These are phyloP conservation scores for Drosophila histrio DNA, from an alignment of 2,888 invertebrate species.

Conservation along the genomic window DNA sequence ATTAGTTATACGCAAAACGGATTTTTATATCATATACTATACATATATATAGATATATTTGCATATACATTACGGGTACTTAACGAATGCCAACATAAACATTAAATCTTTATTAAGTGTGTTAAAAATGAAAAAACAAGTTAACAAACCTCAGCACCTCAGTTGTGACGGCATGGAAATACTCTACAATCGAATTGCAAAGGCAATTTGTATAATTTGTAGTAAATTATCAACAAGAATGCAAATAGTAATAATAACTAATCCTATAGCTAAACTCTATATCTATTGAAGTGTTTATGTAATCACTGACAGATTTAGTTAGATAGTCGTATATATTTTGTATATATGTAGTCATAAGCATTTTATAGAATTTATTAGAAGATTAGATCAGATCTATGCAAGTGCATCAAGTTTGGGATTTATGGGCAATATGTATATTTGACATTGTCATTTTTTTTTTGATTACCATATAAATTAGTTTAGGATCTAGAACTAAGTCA, in stretches of 20 bases:
- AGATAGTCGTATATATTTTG: too few species aligned
- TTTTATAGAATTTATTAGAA: too few species aligned
- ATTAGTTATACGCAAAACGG: slow-evolving; percentile 18
- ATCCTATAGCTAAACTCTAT: too few species aligned
- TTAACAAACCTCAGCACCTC: neutral
- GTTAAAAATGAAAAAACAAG: neutral
- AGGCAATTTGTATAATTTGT: neutral
- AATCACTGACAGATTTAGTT: too few species aligned
- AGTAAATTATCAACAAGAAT: neutral
- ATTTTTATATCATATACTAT: slow-evolving; percentile 2
- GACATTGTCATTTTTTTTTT: neutral
- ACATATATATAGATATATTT: neutral
- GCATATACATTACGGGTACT: slow-evolving; percentile 8
- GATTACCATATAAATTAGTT: neutral
- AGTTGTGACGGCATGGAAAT: slow-evolving; percentile 4
- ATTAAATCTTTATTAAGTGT: slow-evolving; percentile 18
- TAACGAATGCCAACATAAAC: slow-evolving; percentile 24
- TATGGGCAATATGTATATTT: neutral
- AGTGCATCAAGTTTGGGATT: too few species aligned
- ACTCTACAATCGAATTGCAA: slow-evolving; percentile 9
- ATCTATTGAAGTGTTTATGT: too few species aligned
- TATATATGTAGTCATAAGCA: too few species aligned
- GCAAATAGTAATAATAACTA: neutral
- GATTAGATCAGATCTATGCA: too few species aligned
- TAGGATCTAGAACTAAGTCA: neutral